Percentiles rank a stretch among this genome's conserved stretches.
Conservation (phyloP, 2,113 vertebrate species). For the Calypte anna region DNA sequence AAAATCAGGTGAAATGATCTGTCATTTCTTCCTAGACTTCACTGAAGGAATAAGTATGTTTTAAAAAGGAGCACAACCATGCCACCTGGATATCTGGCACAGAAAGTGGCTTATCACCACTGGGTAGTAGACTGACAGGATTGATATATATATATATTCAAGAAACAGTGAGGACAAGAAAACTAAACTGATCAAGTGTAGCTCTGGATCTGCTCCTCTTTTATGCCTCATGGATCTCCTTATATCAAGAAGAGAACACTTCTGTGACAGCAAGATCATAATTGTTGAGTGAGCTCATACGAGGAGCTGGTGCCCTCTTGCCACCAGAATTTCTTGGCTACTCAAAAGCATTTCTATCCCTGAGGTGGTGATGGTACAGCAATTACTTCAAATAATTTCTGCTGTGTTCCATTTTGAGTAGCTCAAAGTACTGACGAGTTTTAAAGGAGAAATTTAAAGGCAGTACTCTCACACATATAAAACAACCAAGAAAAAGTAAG, state of each 20-base stretch:
- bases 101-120: background rate
- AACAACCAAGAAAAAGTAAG: background rate
- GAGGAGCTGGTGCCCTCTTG: background rate
- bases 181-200: background rate
- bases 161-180: background rate
- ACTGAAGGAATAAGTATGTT: background rate
- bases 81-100: background rate
- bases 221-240: background rate
- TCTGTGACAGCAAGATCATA: background rate
- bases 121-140: background rate
- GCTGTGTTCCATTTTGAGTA: background rate
- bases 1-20: background rate
- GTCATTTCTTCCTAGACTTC: background rate
- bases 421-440: background rate
- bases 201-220: background rate
- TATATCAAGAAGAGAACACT: background rate
- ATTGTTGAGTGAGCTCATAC: background rate
- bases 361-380: background rate
- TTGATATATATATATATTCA: background rate
- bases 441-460: background rate
- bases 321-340: background rate
- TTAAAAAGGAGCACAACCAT: background rate
- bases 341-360: background rate
- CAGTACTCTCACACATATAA: background rate
- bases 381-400: background rate